These are phyloP conservation scores for Drosophila maculinotata DNA, from an alignment of 2,888 invertebrate species.

Conservation along the genomic window DNA sequence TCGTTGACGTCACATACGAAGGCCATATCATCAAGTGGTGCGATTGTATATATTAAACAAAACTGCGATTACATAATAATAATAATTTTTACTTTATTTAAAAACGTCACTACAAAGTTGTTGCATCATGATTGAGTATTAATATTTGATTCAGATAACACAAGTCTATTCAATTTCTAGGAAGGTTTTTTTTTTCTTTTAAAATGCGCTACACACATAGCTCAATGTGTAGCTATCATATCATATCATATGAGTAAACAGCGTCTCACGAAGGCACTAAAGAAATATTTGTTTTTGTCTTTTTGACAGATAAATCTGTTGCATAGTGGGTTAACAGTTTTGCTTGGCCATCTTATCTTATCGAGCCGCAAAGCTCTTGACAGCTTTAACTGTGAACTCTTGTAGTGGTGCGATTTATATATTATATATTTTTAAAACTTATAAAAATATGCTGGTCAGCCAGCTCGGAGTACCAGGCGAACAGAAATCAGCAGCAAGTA, in stretches of 20 bases:
- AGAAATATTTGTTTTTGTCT: slow-evolving; percentile 56
- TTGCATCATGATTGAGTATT: slow-evolving; percentile 70
- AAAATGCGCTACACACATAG: slow-evolving; percentile 73
- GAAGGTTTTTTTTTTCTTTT: slow-evolving; percentile 46
- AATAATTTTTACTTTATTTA: slow-evolving; percentile 77
- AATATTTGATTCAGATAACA: slow-evolving; percentile 73
- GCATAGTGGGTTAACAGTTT: slow-evolving; percentile 36
- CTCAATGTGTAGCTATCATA: slow-evolving; percentile 44
- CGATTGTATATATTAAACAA: slow-evolving; percentile 5
- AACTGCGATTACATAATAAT: slow-evolving; percentile 50
- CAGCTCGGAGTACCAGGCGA: too few relatives aligned
- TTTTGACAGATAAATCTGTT: slow-evolving; percentile 35
- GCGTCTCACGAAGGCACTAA: slow-evolving; percentile 72
- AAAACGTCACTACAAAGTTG: slow-evolving; percentile 83
- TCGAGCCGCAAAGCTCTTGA: slow-evolving; percentile 51
- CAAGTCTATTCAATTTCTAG: slow-evolving; percentile 57
- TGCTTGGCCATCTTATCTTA: slow-evolving; percentile 41
- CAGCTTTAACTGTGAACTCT: slow-evolving; percentile 37
- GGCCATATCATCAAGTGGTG: too few relatives aligned
- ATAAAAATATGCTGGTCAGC: too few relatives aligned
- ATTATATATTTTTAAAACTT: too few relatives aligned
- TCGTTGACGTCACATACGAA: slow-evolving; percentile 14
- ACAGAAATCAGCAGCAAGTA: too few relatives aligned
- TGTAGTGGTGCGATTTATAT: too few relatives aligned
- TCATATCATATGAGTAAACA: slow-evolving; percentile 47